Evolutionary conservation across 2,797 vertebrate species (phyloP), one percentile per base, ranked within the genome.

Genomic region (Streptopelia turtur): DNA sequence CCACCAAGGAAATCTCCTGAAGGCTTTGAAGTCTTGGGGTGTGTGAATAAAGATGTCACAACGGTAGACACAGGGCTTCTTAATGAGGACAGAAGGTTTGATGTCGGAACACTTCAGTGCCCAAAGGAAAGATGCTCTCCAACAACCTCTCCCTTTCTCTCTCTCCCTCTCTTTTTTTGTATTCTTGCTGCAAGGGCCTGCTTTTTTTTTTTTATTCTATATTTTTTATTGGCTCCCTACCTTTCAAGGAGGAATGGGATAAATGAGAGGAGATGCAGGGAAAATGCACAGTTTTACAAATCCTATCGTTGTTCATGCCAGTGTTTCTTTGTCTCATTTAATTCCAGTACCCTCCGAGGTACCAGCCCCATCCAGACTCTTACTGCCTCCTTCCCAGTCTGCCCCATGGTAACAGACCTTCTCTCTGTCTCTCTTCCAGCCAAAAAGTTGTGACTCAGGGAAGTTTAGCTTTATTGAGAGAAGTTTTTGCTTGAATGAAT

Each of bases 1-100:
- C 94, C 98, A 97, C 98, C 76, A 95, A 98, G 98, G 98, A 98
- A 97, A 97, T 97, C 96, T 98, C 97, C 97, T 97, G 97, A 94
- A 98, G 97, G 94, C 98, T 98, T 98, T 98, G 98, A 98, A 98
- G 98, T 98, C 95, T 97, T 97, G 43, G 95, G 95, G 95, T 90
- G 82, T 96, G 86, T 70, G 96, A 97, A 98, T 98, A 97, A 97
- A 98, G 98, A 98, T 98, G 97, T 98, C 98, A 98, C 96, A 97
- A 96, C 31, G 65, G 96, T 96, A 97, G 97, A 96, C 85, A 83
- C 87, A 31, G 95, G 55, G 96, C 96, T 96, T 97, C 97, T 97
- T 98, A 98, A 98, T 98, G 98, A 98, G 98, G 96, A 96, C 39
- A 91, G 95, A 93, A 97, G 97, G 97, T 98, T 98, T 98, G 98